Percentiles rank a stretch among this genome's conserved stretches.
Conservation (phyloP, 2,888 invertebrate genomes). For the Cryptops parisi region DNA sequence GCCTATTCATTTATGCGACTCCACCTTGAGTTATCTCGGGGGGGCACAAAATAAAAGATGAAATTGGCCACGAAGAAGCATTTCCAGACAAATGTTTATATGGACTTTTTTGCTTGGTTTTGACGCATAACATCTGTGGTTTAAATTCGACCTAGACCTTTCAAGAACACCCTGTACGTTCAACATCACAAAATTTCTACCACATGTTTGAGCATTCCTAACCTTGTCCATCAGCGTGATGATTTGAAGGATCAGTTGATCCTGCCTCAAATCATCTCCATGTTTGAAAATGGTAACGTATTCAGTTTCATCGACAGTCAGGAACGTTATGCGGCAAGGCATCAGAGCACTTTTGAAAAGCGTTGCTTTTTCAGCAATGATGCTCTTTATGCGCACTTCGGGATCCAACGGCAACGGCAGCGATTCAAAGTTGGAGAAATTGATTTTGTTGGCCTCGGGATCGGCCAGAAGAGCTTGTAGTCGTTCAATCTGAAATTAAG, state of each 20-base stretch:
- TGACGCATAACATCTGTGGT: no score
- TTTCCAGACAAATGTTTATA: no score
- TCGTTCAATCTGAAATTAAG: slow-evolving; percentile 51
- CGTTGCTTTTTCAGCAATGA: slow-evolving; percentile 74
- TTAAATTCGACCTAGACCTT: no score
- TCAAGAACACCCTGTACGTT: no score
- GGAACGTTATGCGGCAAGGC: slow-evolving; percentile 83
- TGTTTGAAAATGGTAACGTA: slow-evolving; percentile 96
- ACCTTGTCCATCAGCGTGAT: slow-evolving; percentile 90
- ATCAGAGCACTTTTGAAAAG: slow-evolving; percentile 93
- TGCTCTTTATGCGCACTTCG: slow-evolving; percentile 69
- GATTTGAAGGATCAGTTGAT: slow-evolving; percentile 94
- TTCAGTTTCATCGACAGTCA: slow-evolving; percentile 53
- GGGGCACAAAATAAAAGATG: not conserved
- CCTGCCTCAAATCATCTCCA: slow-evolving; percentile 94
- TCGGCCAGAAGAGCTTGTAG: slow-evolving; percentile 70
- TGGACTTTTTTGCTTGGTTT: no score
- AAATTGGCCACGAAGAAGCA: slow-evolving; percentile 1
- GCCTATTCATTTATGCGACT: no score
- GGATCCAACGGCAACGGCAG: slow-evolving; percentile 93
- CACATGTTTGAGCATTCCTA: slow-evolving; percentile 6
- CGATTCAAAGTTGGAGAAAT: slow-evolving; percentile 79
- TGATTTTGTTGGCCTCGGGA: slow-evolving; percentile 63
- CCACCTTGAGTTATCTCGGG: not conserved
- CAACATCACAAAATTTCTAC: not conserved